A percentile compares a stretch with the other conserved stretches of the same genome.
These are phyloP conservation scores for Asteroscopus sphinx DNA, from an alignment of 2,888 invertebrate genomes.

Conservation along the genomic window DNA sequence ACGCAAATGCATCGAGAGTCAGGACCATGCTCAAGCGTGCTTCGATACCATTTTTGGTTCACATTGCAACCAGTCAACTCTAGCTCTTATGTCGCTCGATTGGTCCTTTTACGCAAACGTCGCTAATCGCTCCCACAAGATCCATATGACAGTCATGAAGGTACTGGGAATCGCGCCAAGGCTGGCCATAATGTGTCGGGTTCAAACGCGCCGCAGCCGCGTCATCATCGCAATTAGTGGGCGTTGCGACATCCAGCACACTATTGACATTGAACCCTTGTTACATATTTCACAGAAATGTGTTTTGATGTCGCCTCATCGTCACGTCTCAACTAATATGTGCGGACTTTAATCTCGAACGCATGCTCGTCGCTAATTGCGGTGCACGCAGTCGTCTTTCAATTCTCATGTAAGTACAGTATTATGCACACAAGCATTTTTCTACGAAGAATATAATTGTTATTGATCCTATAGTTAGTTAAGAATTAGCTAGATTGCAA, in stretches of 20 bases:
- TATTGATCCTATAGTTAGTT: conserved; percentile 40
- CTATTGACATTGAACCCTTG: conserved; percentile 88
- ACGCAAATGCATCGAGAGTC: conserved; percentile 3
- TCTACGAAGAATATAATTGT: conserved; percentile 48
- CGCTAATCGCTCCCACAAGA: conserved; percentile 50
- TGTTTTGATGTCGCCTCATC: conserved; percentile 75
- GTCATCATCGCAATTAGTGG: conserved; percentile 82
- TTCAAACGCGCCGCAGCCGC: conserved; percentile 81
- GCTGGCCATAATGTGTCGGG: conserved; percentile 77
- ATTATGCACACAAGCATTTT: conserved; percentile 38
- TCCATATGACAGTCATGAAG: conserved; percentile 48
- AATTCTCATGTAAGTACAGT: conserved; percentile 35
- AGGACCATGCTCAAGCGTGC: conserved; percentile 2
- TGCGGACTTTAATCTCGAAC: conserved; percentile 66
- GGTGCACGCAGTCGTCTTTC: conserved; percentile 31
- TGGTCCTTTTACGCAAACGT: conserved; percentile 42
- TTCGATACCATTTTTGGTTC: conserved; percentile 28
- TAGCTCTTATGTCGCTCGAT: conserved; percentile 28
- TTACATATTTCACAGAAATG: conserved; percentile 86
- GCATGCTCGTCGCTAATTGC: conserved; percentile 47
- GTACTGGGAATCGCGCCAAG: conserved; percentile 83
- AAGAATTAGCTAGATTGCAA: conserved; percentile 23
- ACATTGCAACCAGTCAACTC: conserved; percentile 20
- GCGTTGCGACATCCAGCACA: conserved; percentile 78
- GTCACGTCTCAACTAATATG: conserved; percentile 70